phyloP scores from a whole-genome alignment of 1,140 invertebrate species.

The Drosophila arizonae region DNA sequence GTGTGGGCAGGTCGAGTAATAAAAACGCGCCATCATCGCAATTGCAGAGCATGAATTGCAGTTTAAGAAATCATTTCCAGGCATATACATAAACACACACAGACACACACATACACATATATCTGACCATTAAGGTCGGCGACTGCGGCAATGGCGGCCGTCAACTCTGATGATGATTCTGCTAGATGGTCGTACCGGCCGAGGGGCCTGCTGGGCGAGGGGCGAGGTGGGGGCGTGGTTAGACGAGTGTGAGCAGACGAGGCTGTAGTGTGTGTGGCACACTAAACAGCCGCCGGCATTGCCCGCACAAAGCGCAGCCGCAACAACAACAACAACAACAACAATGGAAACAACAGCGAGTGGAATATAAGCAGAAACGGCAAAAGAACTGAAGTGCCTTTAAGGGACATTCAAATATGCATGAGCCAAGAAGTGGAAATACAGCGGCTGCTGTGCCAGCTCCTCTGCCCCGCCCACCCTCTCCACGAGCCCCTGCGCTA shows the following conservation, averaged over 20 bases:
- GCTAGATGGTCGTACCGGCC: constrained; percentile 10
- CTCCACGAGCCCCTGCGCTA: too few species aligned
- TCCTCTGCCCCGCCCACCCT: not conserved
- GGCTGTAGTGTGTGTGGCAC: constrained; percentile 24
- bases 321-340: constrained; percentile 38
- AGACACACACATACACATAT: constrained; percentile 23
- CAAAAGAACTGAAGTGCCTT: constrained; percentile 75
- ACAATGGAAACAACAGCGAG: constrained; percentile 23
- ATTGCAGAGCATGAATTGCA: constrained; percentile 77
- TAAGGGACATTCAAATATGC: constrained; percentile 81
- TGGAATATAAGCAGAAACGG: constrained; percentile 42
- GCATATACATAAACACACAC: constrained; percentile 17
- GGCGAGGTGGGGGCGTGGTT: not conserved
- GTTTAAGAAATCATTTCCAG: constrained; percentile 69
- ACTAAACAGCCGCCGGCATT: constrained; percentile 56
- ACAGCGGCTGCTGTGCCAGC: constrained; percentile 1
- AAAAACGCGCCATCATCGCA: constrained; percentile 77
- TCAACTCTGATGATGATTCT: constrained; percentile 71
- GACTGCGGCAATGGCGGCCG: constrained; percentile 62
- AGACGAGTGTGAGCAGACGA: not conserved
- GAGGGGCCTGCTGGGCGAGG: constrained; percentile 12
- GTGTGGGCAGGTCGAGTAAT: constrained; percentile 40
- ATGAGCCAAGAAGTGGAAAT: constrained; percentile 64
- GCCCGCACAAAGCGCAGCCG: constrained; percentile 34
- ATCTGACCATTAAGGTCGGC: constrained; percentile 77